A percentile compares a stretch with the other conserved stretches of the same genome.
Evolutionary conservation across 2,113 vertebrate species (phyloP).

Genomic region (Pygoscelis antarcticus): DNA sequence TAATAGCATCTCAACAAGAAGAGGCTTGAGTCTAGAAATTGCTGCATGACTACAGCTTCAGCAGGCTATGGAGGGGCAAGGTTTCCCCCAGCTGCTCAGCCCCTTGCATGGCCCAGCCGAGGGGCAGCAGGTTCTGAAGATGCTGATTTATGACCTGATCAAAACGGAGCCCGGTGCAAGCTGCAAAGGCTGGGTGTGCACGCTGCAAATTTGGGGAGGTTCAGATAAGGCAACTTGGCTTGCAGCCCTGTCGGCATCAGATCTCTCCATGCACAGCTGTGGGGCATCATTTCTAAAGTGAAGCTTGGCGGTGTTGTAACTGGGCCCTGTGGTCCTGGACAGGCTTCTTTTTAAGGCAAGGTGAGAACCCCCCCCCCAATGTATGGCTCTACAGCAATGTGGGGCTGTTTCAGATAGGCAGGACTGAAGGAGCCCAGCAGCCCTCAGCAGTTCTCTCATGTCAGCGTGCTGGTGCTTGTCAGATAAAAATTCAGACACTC

Average conservation of each 20-base stretch:
- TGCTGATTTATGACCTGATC: background rate
- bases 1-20: background rate
- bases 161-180: background rate
- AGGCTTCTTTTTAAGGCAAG: background rate
- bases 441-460: background rate
- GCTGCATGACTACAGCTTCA: background rate
- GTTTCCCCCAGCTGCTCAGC: background rate
- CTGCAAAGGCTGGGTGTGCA: background rate
- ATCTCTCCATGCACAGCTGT: background rate
- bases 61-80: background rate
- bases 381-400: background rate
- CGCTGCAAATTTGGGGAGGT: rapidly evolving
- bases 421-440: background rate
- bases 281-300: background rate
- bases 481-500: background rate
- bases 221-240: background rate
- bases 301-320: background rate
- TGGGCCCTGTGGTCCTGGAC: background rate
- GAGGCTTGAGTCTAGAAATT: background rate
- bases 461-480: background rate
- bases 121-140: background rate
- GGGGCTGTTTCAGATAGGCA: background rate
- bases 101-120: rapidly evolving
- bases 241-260: background rate
- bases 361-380: rapidly evolving